Evolutionary conservation across 2,113 vertebrate genomes (phyloP), one percentile per base, ranked within the genome.

Genomic region (Crypturellus undulatus): DNA sequence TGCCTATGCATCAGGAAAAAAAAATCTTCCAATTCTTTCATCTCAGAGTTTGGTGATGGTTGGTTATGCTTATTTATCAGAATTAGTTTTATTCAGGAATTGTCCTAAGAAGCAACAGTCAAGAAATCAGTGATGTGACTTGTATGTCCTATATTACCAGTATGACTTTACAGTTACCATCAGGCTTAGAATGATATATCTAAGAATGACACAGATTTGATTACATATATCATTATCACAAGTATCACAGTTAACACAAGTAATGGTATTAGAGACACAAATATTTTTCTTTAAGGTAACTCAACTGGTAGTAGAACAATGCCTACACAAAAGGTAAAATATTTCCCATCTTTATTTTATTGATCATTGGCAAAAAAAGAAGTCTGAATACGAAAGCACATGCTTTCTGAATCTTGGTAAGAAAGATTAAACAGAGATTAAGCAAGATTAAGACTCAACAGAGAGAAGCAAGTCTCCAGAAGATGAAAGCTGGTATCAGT

Each of bases 311-410:
- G 6, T 11, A 54, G 4, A 69, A 84, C 1, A 32, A 70, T 13
- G 49, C 14, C 21, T 42, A 81, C 5, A 3, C 49, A 71, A 60
- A 42, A 28, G 10, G 2, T 1, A 2, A 0, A 32, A n/a, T 22
- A 18, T 40, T 85, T 68, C 1, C 54, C 16, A 51, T 38, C 2
- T 25, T 69, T 69, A 45, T 69, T 60, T 71, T 85, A 22, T 32
- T 84, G 15, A n/a, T 71, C 24, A 32, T 8, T 82, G 26, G 42
- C 17, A 49, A 49, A 49, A 49, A 22, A 84, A 93, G 87, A 67
- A 34, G 10, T 10, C 2, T 17, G 24, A 54, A 62, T 52, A 25
- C 11, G 7, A 49, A 79, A 77, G 8, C 8, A 40, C 4, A 28
- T 25, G n/a, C 6, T 84, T 93, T 54, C 26, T 45, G 17, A 92